Percentiles rank a stretch among this genome's conserved stretches.
phyloP scores from a whole-genome alignment of 1,140 invertebrate species.

The Papilio machaon region DNA sequence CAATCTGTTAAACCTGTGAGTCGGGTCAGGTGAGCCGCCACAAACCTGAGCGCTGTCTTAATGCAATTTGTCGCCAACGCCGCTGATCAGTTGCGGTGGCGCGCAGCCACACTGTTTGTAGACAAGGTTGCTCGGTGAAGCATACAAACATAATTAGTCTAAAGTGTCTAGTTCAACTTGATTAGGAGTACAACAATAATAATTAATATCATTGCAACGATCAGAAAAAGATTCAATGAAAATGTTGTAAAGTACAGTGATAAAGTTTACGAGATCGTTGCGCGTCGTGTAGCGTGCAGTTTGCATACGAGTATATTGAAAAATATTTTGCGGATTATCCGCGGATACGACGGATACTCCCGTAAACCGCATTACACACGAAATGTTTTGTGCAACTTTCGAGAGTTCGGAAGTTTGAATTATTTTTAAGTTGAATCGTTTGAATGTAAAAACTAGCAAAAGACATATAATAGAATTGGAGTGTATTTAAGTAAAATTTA shows the following conservation, averaged over 20 bases:
- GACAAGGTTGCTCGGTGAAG: not conserved
- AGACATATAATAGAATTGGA: no score
- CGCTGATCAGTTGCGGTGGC: slow-evolving; percentile 46
- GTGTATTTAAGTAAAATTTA: no score
- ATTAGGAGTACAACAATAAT: not conserved
- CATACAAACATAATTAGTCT: not conserved
- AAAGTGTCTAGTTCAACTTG: not conserved
- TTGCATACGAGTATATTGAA: slow-evolving; percentile 57
- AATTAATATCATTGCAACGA: not conserved
- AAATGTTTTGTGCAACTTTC: no score
- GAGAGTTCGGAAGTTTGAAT: not conserved
- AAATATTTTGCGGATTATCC: slow-evolving; percentile 61
- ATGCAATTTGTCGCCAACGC: slow-evolving; percentile 43
- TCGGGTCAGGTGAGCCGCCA: not conserved
- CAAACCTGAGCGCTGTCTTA: slow-evolving; percentile 33
- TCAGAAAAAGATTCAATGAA: not conserved
- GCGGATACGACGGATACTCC: not conserved
- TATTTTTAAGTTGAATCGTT: slow-evolving; percentile 35
- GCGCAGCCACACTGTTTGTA: slow-evolving; percentile 24
- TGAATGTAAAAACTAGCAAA: not conserved
- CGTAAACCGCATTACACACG: no score
- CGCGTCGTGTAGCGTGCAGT: slow-evolving; percentile 9
- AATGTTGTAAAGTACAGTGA: slow-evolving; percentile 16
- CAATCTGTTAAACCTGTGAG: not conserved
- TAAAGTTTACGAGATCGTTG: slow-evolving; percentile 31